These are phyloP conservation scores for Phocides pigmalion DNA, from an alignment of 1,140 invertebrate species.

Conservation along the genomic window DNA sequence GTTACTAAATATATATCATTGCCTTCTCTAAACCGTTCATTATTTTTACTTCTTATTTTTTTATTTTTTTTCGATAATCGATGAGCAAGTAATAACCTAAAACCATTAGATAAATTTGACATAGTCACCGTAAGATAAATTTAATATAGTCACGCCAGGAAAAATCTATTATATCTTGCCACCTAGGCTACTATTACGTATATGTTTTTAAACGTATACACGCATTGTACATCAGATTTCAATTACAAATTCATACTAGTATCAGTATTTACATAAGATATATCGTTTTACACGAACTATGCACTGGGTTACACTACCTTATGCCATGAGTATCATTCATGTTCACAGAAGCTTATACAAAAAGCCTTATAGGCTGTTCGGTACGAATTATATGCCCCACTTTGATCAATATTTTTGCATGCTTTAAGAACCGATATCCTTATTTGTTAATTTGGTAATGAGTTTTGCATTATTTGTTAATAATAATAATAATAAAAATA, in stretches of 20 bases:
- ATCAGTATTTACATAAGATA: slow-evolving; percentile 67
- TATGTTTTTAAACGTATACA: slow-evolving; percentile 75
- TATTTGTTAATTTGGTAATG: not conserved
- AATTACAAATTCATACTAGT: slow-evolving; percentile 58
- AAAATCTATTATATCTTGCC: slow-evolving; percentile 51
- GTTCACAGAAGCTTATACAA: slow-evolving; percentile 28
- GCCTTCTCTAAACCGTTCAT: too few relatives aligned
- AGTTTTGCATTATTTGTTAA: too few relatives aligned
- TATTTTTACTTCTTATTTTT: too few relatives aligned
- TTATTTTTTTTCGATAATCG: not conserved
- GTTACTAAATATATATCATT: too few relatives aligned
- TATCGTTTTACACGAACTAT: slow-evolving; percentile 39
- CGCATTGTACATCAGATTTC: slow-evolving; percentile 81
- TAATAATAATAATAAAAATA: too few relatives aligned
- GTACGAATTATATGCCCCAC: slow-evolving; percentile 22
- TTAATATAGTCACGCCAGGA: slow-evolving; percentile 45
- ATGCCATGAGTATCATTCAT: slow-evolving; percentile 34
- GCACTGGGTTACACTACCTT: slow-evolving; percentile 20
- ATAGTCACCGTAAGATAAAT: slow-evolving; percentile 29
- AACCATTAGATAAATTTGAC: too few relatives aligned
- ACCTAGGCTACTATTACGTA: slow-evolving; percentile 45
- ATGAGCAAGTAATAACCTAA: too few relatives aligned
- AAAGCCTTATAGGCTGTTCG: slow-evolving; percentile 31
- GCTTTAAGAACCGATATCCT: not conserved
- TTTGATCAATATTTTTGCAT: not conserved